phyloP scores from a whole-genome alignment of 2,888 invertebrate genomes.

The Nephrotoma appendiculata region DNA sequence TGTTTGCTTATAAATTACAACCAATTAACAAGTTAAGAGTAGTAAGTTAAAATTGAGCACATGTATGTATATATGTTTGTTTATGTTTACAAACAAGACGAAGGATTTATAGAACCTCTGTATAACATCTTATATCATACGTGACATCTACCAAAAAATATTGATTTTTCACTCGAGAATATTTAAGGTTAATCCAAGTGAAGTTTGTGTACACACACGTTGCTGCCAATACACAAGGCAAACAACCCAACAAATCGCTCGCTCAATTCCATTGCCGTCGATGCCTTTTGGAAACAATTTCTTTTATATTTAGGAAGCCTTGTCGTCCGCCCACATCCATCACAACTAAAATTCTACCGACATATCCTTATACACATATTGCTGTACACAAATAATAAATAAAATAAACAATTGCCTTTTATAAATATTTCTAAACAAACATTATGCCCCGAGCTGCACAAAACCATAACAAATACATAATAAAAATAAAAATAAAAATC shows the following conservation, averaged over 20 bases:
- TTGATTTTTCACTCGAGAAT: too few relatives aligned
- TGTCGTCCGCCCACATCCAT: not conserved
- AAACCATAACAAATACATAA: not conserved
- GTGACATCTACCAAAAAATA: too few relatives aligned
- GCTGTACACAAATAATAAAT: not conserved
- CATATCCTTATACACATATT: not conserved
- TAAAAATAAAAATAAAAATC: not conserved
- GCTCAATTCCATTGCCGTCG: too few relatives aligned
- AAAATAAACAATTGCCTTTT: not conserved
- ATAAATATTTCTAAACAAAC: not conserved
- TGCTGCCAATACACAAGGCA: too few relatives aligned
- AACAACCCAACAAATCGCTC: too few relatives aligned
- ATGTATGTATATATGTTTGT: not conserved
- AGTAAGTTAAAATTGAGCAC: not conserved
- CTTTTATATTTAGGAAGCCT: too few relatives aligned
- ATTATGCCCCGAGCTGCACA: not conserved
- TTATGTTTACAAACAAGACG: not conserved
- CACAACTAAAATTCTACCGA: not conserved
- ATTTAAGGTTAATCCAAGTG: too few relatives aligned
- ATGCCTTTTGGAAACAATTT: too few relatives aligned
- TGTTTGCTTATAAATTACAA: not conserved
- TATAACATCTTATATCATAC: not conserved
- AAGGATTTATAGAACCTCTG: not conserved
- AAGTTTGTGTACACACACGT: too few relatives aligned
- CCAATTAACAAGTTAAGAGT: not conserved